Percentiles rank a stretch among this genome's conserved stretches.
phyloP scores from a whole-genome alignment of 2,888 invertebrate genomes.

The Hydroisotoma schaefferi region DNA sequence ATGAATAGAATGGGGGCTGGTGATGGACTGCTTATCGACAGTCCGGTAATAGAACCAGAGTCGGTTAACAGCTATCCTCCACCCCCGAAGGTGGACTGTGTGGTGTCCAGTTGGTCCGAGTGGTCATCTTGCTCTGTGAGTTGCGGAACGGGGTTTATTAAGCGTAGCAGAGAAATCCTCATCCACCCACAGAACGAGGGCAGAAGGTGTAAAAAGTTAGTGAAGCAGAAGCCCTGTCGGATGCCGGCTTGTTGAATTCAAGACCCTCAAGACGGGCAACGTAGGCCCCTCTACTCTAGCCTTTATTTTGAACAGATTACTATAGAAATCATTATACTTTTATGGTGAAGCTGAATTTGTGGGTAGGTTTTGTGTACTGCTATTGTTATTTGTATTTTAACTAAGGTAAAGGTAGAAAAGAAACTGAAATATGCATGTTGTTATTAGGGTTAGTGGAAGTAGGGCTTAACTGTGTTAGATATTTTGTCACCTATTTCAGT shows the following conservation, averaged over 20 bases:
- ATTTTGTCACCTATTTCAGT: too few relatives aligned
- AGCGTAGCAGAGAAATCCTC: constrained; percentile 60
- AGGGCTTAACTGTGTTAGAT: too few relatives aligned
- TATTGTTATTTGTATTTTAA: too few relatives aligned
- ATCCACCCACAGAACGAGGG: constrained; percentile 37
- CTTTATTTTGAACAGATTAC: background rate
- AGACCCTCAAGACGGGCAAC: background rate
- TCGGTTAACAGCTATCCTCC: background rate
- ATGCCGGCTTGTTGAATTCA: constrained; percentile 18
- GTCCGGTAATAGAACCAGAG: background rate
- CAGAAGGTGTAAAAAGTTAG: constrained; percentile 34
- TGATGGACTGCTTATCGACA: too few relatives aligned
- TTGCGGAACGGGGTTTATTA: constrained; percentile 70
- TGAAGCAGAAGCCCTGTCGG: constrained; percentile 34
- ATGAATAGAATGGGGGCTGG: too few relatives aligned
- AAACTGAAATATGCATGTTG: too few relatives aligned
- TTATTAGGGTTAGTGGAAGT: too few relatives aligned
- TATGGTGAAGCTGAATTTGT: background rate
- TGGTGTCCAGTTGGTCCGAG: constrained; percentile 80
- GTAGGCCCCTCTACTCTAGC: background rate
- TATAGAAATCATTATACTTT: background rate
- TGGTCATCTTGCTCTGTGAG: constrained; percentile 89
- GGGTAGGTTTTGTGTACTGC: too few relatives aligned
- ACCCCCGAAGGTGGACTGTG: constrained; percentile 52
- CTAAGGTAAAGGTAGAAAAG: too few relatives aligned